phyloP scores from a whole-genome alignment of 2,888 invertebrate genomes.

The Calliscelio sp. region DNA sequence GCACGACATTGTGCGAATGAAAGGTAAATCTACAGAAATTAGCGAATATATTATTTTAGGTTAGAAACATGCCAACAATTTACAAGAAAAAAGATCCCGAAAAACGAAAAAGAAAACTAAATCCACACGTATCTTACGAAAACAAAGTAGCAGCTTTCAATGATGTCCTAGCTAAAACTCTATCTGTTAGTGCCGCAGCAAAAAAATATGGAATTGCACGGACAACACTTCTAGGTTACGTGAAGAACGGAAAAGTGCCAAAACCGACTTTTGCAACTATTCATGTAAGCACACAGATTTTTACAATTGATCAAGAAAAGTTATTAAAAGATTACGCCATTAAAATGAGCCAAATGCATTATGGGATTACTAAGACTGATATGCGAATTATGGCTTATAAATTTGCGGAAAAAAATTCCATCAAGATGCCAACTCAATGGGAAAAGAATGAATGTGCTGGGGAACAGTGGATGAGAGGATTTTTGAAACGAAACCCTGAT shows the following conservation, averaged over 20 bases:
- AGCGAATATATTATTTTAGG: not conserved
- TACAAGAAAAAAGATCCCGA: not conserved
- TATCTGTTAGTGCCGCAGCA: not conserved
- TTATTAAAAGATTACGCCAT: not conserved
- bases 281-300: not conserved
- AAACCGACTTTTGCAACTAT: not conserved
- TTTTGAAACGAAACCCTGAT: not conserved
- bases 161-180: not conserved
- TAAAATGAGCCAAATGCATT: not conserved
- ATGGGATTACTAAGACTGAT: not conserved
- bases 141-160: constrained; percentile 7
- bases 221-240: constrained; percentile 11
- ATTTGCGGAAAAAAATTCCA: not conserved
- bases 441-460: not conserved
- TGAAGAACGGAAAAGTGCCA: constrained; percentile 6
- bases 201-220: constrained; percentile 1
- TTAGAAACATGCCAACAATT: constrained; percentile 2
- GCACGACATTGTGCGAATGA: too few species aligned
- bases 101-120: not conserved
- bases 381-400: not conserved
- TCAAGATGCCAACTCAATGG: not conserved
- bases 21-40: too few species aligned
- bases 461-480: constrained; percentile 2
- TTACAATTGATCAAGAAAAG: not conserved
- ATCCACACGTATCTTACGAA: not conserved